These are phyloP conservation scores for Tachina fera DNA, from an alignment of 2,888 invertebrate genomes.

Conservation along the genomic window DNA sequence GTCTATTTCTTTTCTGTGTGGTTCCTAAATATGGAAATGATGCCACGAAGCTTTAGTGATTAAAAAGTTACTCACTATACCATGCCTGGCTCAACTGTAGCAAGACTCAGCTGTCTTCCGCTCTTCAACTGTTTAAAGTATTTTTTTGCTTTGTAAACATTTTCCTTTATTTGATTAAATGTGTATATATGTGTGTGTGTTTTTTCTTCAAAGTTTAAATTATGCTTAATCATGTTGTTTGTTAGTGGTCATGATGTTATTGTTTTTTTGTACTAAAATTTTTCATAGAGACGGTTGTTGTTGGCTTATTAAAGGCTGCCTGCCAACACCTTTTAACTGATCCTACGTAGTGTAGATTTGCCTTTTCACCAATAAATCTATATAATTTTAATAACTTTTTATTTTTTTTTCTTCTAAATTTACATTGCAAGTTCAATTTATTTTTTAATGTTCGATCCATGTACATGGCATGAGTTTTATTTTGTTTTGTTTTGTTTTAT, in stretches of 20 bases:
- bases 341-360: not conserved
- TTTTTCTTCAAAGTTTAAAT: not conserved
- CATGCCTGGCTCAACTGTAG: too few relatives aligned
- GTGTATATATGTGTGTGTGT: not conserved
- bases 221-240: conserved; percentile 52
- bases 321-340: conserved; percentile 55
- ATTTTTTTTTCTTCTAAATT: not conserved
- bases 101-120: too few relatives aligned
- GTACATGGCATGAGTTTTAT: conserved; percentile 20
- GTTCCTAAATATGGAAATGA: too few relatives aligned
- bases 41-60: too few relatives aligned
- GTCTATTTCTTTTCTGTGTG: too few relatives aligned
- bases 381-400: conserved; percentile 22
- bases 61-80: too few relatives aligned
- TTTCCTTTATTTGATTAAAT: too few relatives aligned
- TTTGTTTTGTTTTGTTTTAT: too few relatives aligned
- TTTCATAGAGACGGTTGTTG: not conserved
- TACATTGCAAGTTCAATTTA: conserved; percentile 33
- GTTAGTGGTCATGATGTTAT: conserved; percentile 29
- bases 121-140: too few relatives aligned
- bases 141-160: too few relatives aligned
- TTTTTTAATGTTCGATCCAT: conserved; percentile 22
- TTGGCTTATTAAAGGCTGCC: conserved; percentile 19
- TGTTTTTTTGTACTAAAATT: conserved; percentile 2
- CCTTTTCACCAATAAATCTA: not conserved